phyloP scores from a whole-genome alignment of 2,113 vertebrate genomes.

The Nycticorax nycticorax region DNA sequence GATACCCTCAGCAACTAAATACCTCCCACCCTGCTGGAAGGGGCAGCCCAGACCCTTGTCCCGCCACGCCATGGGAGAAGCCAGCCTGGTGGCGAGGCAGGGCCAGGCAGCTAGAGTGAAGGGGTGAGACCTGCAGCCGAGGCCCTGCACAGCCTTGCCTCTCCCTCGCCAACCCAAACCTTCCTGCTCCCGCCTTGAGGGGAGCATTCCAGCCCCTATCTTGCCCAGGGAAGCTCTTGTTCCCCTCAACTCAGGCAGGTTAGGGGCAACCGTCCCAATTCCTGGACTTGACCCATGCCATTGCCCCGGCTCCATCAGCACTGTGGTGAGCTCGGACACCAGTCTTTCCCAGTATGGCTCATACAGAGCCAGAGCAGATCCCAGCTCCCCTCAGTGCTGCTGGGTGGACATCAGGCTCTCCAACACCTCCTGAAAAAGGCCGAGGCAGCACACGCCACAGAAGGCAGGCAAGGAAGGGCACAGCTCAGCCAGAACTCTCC shows the following conservation, averaged over 20 bases:
- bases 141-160: background rate
- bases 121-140: background rate
- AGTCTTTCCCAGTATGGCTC: background rate
- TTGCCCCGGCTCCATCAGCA: background rate
- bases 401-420: background rate
- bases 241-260: rapidly evolving
- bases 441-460: background rate
- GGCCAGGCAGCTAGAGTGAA: rapidly evolving
- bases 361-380: background rate
- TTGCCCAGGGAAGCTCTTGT: background rate
- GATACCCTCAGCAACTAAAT: background rate
- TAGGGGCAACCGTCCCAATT: background rate
- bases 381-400: background rate
- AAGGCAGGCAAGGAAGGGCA: background rate
- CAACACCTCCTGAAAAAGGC: background rate
- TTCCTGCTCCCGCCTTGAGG: background rate
- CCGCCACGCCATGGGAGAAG: background rate
- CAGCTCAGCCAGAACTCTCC: background rate
- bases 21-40: background rate
- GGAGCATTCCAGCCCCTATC: background rate
- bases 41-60: background rate
- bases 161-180: background rate
- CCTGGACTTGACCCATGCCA: background rate
- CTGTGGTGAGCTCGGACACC: background rate
- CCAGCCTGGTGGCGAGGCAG: rapidly evolving